Evolutionary conservation across 2,113 vertebrate genomes (phyloP), one percentile per base, ranked within the genome.

Genomic region (Trogon melanurus): DNA sequence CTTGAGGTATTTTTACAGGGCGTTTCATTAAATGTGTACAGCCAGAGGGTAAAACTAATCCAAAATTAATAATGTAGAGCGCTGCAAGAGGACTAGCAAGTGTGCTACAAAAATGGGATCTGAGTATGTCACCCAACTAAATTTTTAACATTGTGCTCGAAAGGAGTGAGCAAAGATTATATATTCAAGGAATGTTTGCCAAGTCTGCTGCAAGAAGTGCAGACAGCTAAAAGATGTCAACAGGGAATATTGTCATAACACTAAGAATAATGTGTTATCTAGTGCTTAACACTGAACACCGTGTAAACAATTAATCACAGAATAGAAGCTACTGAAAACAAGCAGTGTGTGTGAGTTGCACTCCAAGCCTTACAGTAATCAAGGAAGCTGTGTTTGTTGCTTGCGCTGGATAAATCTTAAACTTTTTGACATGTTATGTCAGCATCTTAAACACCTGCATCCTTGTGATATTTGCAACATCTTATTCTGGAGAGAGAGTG

Each of bases 191-290:
- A 95, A 94, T 93, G 86, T 95, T 94, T 96, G 94, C 90, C 81
- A 95, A 90, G 88, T 86, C 86, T 95, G 84, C 90, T 79, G 61
- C 84, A 92, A 90, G 91, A 97, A 89, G 83, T 12, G 18, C 79
- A 96, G 93, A 96, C 95, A 94, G 79, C 95, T 92, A 92, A 88
- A 96, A 96, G 93, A 96, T 96, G 91, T 87, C 96, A 94, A 83
- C 65, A 75, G 88, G 91, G 86, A 96, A 91, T 96, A 96, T 93
- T 97, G 95, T 94, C 90, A 88, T 93, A 97, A 81, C 93, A 91
- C 89, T 93, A 91, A 95, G 90, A 96, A 96, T 94, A 91, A 96
- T 87, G 91, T 93, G 93, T 95, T 94, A 93, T 83, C 94, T 91
- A 70, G 74, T 72, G 84, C 94, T 91, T 93, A 94, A 95, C 95